A percentile compares a stretch with the other conserved stretches of the same genome.
phyloP scores from a whole-genome alignment of 2,797 vertebrate genomes.

The Anas bernieri region DNA sequence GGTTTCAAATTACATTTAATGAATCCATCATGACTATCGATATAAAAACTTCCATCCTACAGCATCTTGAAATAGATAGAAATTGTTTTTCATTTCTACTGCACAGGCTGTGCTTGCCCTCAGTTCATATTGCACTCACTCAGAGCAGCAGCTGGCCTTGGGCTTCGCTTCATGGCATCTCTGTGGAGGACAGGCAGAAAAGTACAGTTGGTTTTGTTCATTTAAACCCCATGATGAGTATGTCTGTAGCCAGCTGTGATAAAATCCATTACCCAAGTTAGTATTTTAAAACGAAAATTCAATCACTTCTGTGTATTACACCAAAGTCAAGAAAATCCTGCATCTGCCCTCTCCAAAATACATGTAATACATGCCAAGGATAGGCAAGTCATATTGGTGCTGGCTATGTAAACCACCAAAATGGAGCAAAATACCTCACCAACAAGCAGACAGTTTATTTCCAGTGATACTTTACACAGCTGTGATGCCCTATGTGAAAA shows the following conservation, averaged over 20 bases:
- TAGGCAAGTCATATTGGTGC: not conserved
- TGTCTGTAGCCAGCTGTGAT: not conserved
- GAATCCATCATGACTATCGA: slow-evolving; percentile 15
- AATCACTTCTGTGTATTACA: not conserved
- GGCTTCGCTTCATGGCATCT: not conserved
- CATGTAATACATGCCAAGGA: not conserved
- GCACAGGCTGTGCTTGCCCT: not conserved
- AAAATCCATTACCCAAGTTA: not conserved
- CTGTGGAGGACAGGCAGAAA: not conserved
- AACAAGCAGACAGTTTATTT: not conserved
- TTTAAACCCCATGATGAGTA: not conserved
- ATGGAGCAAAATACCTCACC: not conserved
- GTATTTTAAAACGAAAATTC: not conserved
- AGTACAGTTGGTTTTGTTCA: not conserved
- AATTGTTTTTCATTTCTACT: not conserved
- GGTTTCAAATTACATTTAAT: slow-evolving; percentile 42
- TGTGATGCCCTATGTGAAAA: not conserved
- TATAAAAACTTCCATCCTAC: slow-evolving; percentile 2
- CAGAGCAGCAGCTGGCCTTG: not conserved
- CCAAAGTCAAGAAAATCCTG: not conserved
- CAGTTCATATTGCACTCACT: not conserved
- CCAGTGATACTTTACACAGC: not conserved
- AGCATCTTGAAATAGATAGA: not conserved
- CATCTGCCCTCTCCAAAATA: not conserved
- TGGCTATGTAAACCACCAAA: not conserved